These are phyloP conservation scores for Orchestes rusci DNA, from an alignment of 2,888 invertebrate species.

Conservation along the genomic window DNA sequence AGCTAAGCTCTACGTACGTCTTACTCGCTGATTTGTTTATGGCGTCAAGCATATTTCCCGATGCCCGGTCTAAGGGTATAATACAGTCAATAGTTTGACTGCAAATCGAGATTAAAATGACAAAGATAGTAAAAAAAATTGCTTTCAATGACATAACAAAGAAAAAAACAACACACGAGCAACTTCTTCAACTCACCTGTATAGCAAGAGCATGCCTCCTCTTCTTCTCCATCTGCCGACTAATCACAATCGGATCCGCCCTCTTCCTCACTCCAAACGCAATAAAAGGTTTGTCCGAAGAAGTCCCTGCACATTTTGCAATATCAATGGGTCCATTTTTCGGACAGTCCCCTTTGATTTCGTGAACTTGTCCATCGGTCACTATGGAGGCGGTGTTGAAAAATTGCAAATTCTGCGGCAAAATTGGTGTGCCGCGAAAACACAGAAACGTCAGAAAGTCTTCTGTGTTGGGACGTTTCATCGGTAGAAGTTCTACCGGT, in stretches of 20 bases:
- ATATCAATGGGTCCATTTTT: slow-evolving; percentile 40
- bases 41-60: too few species aligned
- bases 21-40: too few species aligned
- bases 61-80: too few species aligned
- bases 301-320: slow-evolving; percentile 32
- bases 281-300: slow-evolving; percentile 43
- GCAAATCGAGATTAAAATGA: too few species aligned
- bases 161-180: too few species aligned
- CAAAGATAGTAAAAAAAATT: too few species aligned
- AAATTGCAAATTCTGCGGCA: slow-evolving; percentile 67
- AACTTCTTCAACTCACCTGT: slow-evolving; percentile 18
- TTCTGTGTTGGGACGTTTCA: slow-evolving; percentile 71
- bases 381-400: slow-evolving; percentile 50
- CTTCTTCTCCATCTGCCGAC: slow-evolving; percentile 43
- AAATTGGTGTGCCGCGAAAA: slow-evolving; percentile 66
- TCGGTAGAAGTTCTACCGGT: slow-evolving; percentile 55
- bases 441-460: slow-evolving; percentile 81
- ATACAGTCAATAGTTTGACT: too few species aligned
- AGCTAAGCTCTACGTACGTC: too few species aligned
- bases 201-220: slow-evolving; percentile 45
- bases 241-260: slow-evolving; percentile 46
- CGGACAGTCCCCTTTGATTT: slow-evolving; percentile 37
- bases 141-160: too few species aligned
- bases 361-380: slow-evolving; percentile 39
- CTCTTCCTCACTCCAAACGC: slow-evolving; percentile 53